A percentile compares a stretch with the other conserved stretches of the same genome.
Evolutionary conservation across 2,888 invertebrate genomes (phyloP).

Genomic region (Willowsia nigromaculata): DNA sequence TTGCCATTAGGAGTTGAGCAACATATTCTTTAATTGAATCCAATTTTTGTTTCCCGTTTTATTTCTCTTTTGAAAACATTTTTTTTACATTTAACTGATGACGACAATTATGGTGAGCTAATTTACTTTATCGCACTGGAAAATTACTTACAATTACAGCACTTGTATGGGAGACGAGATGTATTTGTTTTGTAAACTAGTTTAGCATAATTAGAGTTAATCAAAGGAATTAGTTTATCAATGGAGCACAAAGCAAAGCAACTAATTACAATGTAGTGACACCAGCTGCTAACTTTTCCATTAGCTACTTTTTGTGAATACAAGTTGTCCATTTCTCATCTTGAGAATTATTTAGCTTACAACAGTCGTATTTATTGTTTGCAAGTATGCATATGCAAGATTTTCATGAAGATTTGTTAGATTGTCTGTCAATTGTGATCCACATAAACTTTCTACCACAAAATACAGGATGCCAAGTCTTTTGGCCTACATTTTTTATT

Average conservation of each 20-base stretch:
- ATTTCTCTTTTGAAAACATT: conserved; percentile 8
- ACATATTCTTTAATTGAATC: conserved; percentile 22
- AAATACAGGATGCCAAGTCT: not conserved
- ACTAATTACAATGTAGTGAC: too few species aligned
- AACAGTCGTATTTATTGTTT: not conserved
- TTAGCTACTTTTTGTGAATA: too few species aligned
- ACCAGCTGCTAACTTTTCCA: too few species aligned
- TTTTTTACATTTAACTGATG: not conserved
- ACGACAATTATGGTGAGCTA: not conserved
- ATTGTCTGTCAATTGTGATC: not conserved
- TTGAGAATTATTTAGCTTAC: too few species aligned
- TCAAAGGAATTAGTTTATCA: conserved; percentile 15
- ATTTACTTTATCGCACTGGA: not conserved
- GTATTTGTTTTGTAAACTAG: not conserved
- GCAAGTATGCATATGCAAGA: not conserved
- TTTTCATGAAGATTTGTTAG: conserved; percentile 28
- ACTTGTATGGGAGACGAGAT: not conserved
- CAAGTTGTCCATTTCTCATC: too few species aligned
- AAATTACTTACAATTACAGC: not conserved
- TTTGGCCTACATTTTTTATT: not conserved
- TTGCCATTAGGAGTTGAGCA: not conserved
- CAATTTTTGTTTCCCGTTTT: conserved; percentile 42
- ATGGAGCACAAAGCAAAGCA: not conserved
- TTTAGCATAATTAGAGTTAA: conserved; percentile 28
- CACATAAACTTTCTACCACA: not conserved